A percentile compares a stretch with the other conserved stretches of the same genome.
phyloP scores from a whole-genome alignment of 2,888 invertebrate species.

The Archaeoteleia sp. region DNA sequence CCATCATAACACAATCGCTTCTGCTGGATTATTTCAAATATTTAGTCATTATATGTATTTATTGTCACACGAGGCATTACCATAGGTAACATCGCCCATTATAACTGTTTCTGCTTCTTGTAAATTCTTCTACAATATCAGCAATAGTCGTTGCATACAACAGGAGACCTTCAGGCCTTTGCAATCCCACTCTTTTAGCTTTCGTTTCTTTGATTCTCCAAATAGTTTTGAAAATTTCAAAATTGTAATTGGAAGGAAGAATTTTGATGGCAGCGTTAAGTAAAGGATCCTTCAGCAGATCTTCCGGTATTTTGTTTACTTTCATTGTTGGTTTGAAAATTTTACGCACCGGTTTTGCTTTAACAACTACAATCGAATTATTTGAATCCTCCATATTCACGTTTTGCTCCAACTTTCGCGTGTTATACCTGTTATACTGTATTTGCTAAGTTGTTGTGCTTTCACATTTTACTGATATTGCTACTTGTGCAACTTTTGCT shows the following conservation, averaged over 20 bases:
- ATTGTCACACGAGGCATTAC: conserved; percentile 52
- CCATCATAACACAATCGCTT: too few species aligned
- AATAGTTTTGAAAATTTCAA: conserved; percentile 98
- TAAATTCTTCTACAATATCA: conserved; percentile 93
- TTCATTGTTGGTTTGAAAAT: conserved; percentile 85
- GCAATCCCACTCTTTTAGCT: conserved; percentile 92
- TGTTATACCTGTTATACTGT: too few species aligned
- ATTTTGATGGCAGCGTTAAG: conserved; percentile 83
- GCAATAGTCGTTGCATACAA: conserved; percentile 94
- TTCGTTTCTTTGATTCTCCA: conserved; percentile 93
- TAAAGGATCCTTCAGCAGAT: conserved; percentile 84
- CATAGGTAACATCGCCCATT: conserved; percentile 99
- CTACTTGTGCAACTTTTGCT: too few species aligned
- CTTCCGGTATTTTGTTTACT: conserved; percentile 88
- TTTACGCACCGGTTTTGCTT: conserved; percentile 87
- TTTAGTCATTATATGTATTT: neutral
- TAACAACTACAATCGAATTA: conserved; percentile 79
- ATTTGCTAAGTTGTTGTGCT: too few species aligned
- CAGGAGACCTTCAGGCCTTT: conserved; percentile 97
- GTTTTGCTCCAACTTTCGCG: too few species aligned
- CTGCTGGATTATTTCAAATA: too few species aligned
- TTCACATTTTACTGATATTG: too few species aligned
- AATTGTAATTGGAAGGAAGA: conserved; percentile 96
- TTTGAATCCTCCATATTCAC: conserved; percentile 63
- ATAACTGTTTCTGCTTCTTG: conserved; percentile 93